phyloP scores from a whole-genome alignment of 2,797 vertebrate species.

The Meriones psammophilus region DNA sequence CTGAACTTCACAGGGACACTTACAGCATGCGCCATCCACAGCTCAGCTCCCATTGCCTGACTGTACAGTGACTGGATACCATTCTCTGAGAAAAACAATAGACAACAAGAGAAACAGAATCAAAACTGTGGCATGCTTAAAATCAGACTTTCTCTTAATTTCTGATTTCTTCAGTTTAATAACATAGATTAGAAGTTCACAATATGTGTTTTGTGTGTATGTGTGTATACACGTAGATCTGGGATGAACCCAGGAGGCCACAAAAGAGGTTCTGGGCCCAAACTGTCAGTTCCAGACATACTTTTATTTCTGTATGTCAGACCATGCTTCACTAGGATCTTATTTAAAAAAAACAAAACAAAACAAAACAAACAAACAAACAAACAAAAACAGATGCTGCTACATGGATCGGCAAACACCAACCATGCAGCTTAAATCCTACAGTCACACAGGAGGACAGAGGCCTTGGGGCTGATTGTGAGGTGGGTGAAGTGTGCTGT shows the following conservation, averaged over 20 bases:
- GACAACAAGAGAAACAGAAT: neutral
- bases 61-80: neutral
- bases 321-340: neutral
- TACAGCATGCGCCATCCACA: neutral
- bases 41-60: fast-evolving
- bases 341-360: neutral
- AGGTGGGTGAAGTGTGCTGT: fast-evolving
- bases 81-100: neutral
- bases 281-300: neutral
- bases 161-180: neutral
- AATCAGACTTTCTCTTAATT: neutral
- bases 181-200: neutral
- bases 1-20: too few species aligned
- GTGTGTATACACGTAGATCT: neutral
- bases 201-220: neutral
- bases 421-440: neutral
- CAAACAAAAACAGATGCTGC: neutral
- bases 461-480: neutral
- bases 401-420: neutral
- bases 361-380: too few species aligned
- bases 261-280: neutral
- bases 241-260: neutral
- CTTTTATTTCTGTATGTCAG: neutral
- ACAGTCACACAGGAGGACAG: neutral
- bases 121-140: too few species aligned